Base-by-base conservation (phyloP, 2,113 vertebrate genomes). In the Otis tarda region DNA sequence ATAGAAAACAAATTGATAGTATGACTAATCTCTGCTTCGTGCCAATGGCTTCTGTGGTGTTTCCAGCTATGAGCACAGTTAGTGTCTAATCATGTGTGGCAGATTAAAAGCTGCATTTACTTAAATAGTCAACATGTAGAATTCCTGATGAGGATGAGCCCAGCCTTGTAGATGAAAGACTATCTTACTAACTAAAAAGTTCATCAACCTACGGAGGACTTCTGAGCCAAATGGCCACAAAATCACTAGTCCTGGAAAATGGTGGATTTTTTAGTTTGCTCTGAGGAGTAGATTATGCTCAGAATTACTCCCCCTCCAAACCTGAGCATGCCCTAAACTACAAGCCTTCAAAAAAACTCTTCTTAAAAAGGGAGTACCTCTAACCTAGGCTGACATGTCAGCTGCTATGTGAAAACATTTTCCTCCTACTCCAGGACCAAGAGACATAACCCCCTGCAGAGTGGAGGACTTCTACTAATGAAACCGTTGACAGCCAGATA, bases 1-100 rank as follows among this genome's bases (percentile, higher is more conserved):
- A 78, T 12, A 88, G 83, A 81, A 96, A 95, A 87, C 28, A 91
- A 90, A 96, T 8, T 63, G 53, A 83, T 87, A 74, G 70, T 31
- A 80, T 92, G 89, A 93, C 37, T 94, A 83, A 93, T 70, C n/a
- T 63, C 35, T 70, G 5, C 28, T 74, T 83, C 0, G 1, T 86
- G 60, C 76, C 91, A 92, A 56, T 4, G 9, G 68, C 55, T 97
- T 92, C 82, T 80, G 50, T 73, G 80, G 61, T 75, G 24, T 94
- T 95, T 89, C 60, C 30, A 59, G 59, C 71, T 93, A 65, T 70
- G 43, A 88, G 74, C 22, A 67, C 35, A 31, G 73, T 85, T 85
- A 90, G 18, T 37, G 71, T 77, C 60, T 89, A 47, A 78, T 74
- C 53, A 59, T 10, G 52, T 63, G 59, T 73, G 52, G 27, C 43